Base-by-base conservation (phyloP, 2,797 vertebrate genomes). In the Rhabdophis nuchalis region DNA sequence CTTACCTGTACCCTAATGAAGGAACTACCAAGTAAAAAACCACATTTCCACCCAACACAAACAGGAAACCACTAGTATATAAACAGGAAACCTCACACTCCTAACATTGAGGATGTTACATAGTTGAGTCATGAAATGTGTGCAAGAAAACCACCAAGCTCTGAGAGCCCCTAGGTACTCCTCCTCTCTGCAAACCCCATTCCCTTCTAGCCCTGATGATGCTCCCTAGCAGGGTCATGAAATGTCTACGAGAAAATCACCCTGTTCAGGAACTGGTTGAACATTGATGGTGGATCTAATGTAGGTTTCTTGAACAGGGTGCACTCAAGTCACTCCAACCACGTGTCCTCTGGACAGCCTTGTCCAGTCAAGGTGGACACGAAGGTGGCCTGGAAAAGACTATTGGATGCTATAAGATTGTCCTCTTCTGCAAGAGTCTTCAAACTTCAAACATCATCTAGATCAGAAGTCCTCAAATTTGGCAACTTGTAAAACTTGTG, bases 21-120 rank as follows among this genome's bases (percentile, higher is more conserved):
- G 64, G 2, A 68, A 32, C 14, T 32, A 32, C 13, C 5, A 18
- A 32, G 64, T 6, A 18, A 2, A 18, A 32, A 36, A 16, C n/a
- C 16, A 7, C n/a, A 9, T 0, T 18, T 68, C 14, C 1, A 1
- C 16, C 64, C n/a, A 36, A 36, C 7, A 0, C 14, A 18, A 32
- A 3, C 6, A 0, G n/a, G 64, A 36, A 72, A n/a, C 64, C n/a
- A 32, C 64, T 32, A 18, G 14, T 68, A 68, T 6, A 68, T 68
- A 68, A 16, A 32, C 13, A 0, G 5, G 14, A 72, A 72, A 20
- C 2, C 5, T 1, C n/a, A 8, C n/a, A 20, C 64, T 36, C 1
- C 61, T 16, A 68, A n/a, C 13, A 32, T 0, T 68, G 61, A 68
- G 32, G 13, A 7, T 2, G 29, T 68, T 32, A 0, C 29, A 5